Evolutionary conservation across 2,113 vertebrate species (phyloP).

Genomic region (Halichoerus grypus): DNA sequence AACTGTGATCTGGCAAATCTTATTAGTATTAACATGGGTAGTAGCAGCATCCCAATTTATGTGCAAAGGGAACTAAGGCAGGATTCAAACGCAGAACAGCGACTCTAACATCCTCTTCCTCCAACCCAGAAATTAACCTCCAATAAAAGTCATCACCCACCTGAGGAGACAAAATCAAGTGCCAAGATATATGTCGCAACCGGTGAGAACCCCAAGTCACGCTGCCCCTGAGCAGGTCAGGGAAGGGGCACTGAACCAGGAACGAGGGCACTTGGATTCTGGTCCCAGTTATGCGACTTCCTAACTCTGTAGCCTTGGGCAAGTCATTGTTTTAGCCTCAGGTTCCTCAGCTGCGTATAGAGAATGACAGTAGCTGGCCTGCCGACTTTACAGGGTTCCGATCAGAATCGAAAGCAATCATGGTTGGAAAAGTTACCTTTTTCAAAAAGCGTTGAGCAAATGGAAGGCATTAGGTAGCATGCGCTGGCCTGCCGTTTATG

Average conservation of each 20-base stretch:
- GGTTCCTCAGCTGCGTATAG: background rate
- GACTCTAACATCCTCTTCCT: background rate
- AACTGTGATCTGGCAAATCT: background rate
- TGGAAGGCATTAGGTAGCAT: accelerated
- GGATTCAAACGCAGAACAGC: background rate
- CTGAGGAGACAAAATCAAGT: background rate
- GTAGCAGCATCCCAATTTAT: background rate
- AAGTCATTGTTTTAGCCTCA: background rate
- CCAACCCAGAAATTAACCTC: accelerated
- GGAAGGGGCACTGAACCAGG: background rate
- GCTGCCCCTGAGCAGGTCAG: accelerated
- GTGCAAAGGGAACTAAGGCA: background rate
- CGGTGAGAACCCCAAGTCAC: accelerated
- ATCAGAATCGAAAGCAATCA: background rate
- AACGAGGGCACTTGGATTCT: background rate
- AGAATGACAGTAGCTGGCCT: background rate
- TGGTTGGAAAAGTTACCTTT: background rate
- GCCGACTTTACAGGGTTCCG: accelerated
- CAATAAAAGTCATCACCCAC: background rate
- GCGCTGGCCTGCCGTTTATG: background rate
- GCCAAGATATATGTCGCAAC: too few relatives aligned
- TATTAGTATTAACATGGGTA: background rate
- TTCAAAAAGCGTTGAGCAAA: background rate
- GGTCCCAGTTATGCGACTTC: too few relatives aligned
- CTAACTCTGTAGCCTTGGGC: background rate